Evolutionary conservation across 2,797 vertebrate species (phyloP).

Genomic region (Merluccius polli): DNA sequence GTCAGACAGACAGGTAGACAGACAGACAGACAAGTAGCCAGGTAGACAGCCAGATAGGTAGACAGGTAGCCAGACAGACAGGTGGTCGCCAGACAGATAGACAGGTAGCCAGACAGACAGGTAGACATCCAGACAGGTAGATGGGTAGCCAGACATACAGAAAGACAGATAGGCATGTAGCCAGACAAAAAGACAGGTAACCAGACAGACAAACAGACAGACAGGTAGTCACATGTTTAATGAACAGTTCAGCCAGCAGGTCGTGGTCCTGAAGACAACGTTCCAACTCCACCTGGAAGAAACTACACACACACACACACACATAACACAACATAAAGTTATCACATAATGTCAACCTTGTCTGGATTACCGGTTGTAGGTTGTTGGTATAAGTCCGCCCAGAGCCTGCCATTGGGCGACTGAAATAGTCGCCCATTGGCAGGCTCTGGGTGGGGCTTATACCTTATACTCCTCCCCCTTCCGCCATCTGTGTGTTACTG

Average conservation of each 20-base stretch:
- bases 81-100: background rate
- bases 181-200: too few relatives aligned
- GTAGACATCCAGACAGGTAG: conserved; percentile 15
- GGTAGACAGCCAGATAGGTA: background rate
- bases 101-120: background rate
- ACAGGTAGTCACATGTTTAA: conserved; percentile 80
- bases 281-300: conserved; percentile 93
- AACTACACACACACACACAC: conserved; percentile 64
- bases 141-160: too few relatives aligned
- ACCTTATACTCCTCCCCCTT: too few relatives aligned
- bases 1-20: background rate
- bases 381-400: too few relatives aligned
- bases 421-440: too few relatives aligned
- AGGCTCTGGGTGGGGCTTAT: too few relatives aligned
- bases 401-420: too few relatives aligned
- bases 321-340: background rate
- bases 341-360: too few relatives aligned
- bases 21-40: background rate
- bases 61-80: background rate
- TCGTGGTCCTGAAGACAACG: conserved; percentile 92
- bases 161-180: too few relatives aligned
- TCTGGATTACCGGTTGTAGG: too few relatives aligned
- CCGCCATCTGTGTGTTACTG: too few relatives aligned
- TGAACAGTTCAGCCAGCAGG: conserved; percentile 91
- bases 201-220: too few relatives aligned